phyloP scores from a whole-genome alignment of 2,797 vertebrate species.

The Lithobates pipiens region DNA sequence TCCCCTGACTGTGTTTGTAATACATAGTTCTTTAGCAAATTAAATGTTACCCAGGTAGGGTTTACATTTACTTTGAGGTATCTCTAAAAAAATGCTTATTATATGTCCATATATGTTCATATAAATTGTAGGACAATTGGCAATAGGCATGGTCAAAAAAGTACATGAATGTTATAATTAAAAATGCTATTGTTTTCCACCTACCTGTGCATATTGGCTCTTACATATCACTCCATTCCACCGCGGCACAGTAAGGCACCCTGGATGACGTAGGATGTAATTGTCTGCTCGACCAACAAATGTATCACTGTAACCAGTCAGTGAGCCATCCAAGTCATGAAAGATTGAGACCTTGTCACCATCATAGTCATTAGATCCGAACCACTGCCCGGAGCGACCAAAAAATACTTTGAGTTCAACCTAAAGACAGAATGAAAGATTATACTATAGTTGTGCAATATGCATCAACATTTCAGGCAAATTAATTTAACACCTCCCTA shows the following conservation, averaged over 20 bases:
- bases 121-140: no score
- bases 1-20: no score
- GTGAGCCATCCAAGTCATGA: constrained; percentile 67
- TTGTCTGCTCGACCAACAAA: constrained; percentile 67
- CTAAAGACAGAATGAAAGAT: constrained; percentile 56
- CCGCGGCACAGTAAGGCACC: constrained; percentile 63
- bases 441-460: neutral
- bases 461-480: neutral
- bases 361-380: constrained; percentile 66
- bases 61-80: no score
- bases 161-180: neutral
- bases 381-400: constrained; percentile 67
- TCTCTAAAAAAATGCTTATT: no score
- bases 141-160: neutral
- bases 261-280: constrained; percentile 63
- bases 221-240: constrained; percentile 67
- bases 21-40: no score
- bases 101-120: no score
- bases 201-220: constrained; percentile 69
- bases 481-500: neutral
- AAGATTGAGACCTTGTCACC: constrained; percentile 71
- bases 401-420: constrained; percentile 69
- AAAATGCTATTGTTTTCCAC: rapidly evolving
- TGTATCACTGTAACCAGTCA: constrained; percentile 63
- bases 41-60: no score